A percentile compares a stretch with the other conserved stretches of the same genome.
phyloP scores from a whole-genome alignment of 2,113 vertebrate genomes.

The Tachuris rubrigastra region DNA sequence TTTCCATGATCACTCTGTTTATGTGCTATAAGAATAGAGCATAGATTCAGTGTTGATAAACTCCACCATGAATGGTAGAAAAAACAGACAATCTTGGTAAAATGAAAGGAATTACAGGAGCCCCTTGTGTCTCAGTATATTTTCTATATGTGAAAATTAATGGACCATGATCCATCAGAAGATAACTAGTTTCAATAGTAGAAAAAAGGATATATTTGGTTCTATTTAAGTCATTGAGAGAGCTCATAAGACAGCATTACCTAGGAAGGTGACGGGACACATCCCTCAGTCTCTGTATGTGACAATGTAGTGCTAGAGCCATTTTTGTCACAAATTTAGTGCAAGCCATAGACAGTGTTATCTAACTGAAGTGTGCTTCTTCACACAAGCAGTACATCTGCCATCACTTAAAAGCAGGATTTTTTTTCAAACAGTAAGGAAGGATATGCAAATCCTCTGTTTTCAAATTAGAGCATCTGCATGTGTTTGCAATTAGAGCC shows the following conservation, averaged over 20 bases:
- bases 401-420: rapidly evolving
- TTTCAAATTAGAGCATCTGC: not conserved
- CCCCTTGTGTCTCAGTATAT: not conserved
- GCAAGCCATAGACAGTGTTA: rapidly evolving
- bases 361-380: not conserved
- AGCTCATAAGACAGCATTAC: not conserved
- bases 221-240: not conserved
- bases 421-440: not conserved
- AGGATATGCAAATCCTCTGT: not conserved
- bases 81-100: not conserved
- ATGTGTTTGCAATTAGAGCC: not conserved
- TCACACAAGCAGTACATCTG: not conserved
- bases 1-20: not conserved
- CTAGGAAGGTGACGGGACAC: not conserved
- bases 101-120: not conserved
- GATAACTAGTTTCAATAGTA: not conserved
- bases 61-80: not conserved
- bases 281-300: not conserved
- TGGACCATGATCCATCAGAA: not conserved
- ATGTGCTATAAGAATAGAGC: not conserved
- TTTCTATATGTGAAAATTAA: not conserved
- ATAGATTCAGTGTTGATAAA: not conserved
- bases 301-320: not conserved
- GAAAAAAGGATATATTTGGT: not conserved
- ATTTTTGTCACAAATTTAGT: not conserved